Evolutionary conservation across 2,797 vertebrate species (phyloP), one percentile per base, ranked within the genome.

Genomic region (Leptodactylus fallax): DNA sequence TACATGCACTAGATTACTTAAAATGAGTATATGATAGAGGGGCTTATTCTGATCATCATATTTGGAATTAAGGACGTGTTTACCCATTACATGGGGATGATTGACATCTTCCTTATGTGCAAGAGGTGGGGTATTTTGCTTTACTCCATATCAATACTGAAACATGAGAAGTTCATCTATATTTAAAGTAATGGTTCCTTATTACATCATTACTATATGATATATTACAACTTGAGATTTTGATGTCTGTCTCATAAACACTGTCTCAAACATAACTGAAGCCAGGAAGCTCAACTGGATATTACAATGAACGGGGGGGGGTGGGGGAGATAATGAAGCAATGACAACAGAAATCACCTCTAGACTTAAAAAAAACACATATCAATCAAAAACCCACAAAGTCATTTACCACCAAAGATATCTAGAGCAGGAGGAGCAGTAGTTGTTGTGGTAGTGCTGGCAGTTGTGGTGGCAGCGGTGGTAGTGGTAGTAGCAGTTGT

Each of bases 351-450:
- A 79, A 86, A 91, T 93, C 90, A 93, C 78, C 79, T 88, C 89
- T 90, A 79, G 82, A 85, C 90, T 92, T 11, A 53, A 6, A 69
- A 92, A 91, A 91, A 91, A 90, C 81, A 90, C 79, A 45, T 53
- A 72, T 72, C 45, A 72, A 77, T 45, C 58, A 81, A 63, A 85
- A 85, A 49, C 47, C 36, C 81, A 67, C 61, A 90, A 77, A 90
- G 86, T 89, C 87, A 94, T 95, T 96, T 99, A 99, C 98, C 97
- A 97, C 98, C 97, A 96, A 99, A 99, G 95, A 99, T 97, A 97
- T 99, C 98, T 97, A 99, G 97, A 96, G 97, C 95, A 93, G 97
- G 97, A 95, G 95, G 91, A 94, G 95, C 93, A 45, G 95, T 90
- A 91, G 94, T 90, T 93, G 94, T 92, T 91, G 94, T 91, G 92